These are phyloP conservation scores for Kryptolebias marmoratus DNA, from an alignment of 2,113 vertebrate genomes.

Conservation along the genomic window DNA sequence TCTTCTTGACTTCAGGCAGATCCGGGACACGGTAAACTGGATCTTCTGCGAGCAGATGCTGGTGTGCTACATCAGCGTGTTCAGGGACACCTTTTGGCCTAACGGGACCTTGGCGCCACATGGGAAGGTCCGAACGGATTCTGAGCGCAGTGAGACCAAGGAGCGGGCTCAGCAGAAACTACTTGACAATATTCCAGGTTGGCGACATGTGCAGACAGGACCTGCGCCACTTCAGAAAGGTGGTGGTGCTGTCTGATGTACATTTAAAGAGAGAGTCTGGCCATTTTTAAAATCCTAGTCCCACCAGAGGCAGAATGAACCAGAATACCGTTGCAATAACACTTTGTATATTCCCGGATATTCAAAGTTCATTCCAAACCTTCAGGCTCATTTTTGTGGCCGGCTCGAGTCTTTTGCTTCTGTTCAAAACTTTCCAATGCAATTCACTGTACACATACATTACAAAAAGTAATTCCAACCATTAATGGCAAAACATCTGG, in stretches of 20 bases:
- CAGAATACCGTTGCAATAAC: no score
- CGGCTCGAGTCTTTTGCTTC: no score
- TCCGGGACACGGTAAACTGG: slow-evolving; percentile 97
- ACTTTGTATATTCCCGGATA: no score
- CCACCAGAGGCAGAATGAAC: no score
- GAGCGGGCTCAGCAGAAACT: slow-evolving; percentile 95
- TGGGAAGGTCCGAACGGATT: slow-evolving; percentile 78
- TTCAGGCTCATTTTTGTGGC: no score
- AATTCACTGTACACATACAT: no score
- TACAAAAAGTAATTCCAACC: no score
- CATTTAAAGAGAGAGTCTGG: not conserved
- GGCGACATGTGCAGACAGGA: slow-evolving; percentile 11
- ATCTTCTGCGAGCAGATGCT: slow-evolving; percentile 97
- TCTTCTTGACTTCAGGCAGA: slow-evolving; percentile 83
- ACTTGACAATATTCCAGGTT: slow-evolving; percentile 98
- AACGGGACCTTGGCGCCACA: slow-evolving; percentile 88
- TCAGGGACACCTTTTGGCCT: slow-evolving; percentile 96
- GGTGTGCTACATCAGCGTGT: slow-evolving; percentile 92
- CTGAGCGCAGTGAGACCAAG: slow-evolving; percentile 89
- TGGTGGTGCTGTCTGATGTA: not conserved
- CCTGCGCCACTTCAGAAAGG: not conserved
- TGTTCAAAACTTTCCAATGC: no score
- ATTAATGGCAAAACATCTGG: no score
- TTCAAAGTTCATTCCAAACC: no score
- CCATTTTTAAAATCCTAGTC: no score